Percentiles rank a stretch among this genome's conserved stretches.
phyloP scores from a whole-genome alignment of 2,113 vertebrate genomes.

The Nestor notabilis region DNA sequence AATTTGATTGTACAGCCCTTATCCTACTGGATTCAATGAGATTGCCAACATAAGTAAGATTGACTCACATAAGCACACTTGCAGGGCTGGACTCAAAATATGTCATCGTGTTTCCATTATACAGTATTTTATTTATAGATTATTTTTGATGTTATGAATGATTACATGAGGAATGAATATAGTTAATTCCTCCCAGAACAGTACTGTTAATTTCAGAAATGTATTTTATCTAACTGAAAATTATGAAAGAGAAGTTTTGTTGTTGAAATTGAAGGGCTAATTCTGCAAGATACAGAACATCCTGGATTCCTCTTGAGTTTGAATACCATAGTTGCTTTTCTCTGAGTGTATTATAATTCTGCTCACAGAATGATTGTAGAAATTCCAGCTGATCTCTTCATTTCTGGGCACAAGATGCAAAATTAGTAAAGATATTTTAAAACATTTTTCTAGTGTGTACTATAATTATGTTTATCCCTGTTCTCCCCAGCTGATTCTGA shows the following conservation, averaged over 20 bases:
- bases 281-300: slow-evolving; percentile 15
- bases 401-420: slow-evolving; percentile 52
- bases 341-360: slow-evolving; percentile 17
- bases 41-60: neutral
- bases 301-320: slow-evolving; percentile 35
- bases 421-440: slow-evolving; percentile 65
- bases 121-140: neutral
- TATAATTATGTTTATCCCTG: slow-evolving; percentile 64
- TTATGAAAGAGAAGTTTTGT: slow-evolving; percentile 10
- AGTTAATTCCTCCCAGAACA: slow-evolving; percentile 49
- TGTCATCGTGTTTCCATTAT: neutral
- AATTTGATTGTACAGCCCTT: slow-evolving; percentile 18
- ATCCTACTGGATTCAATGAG: neutral
- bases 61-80: neutral
- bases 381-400: slow-evolving; percentile 59
- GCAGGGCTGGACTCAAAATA: neutral
- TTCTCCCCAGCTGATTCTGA: slow-evolving; percentile 58
- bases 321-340: neutral
- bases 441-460: slow-evolving; percentile 47
- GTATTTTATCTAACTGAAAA: neutral
- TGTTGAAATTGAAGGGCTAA: slow-evolving; percentile 19
- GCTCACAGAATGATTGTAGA: slow-evolving; percentile 12
- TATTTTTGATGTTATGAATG: slow-evolving; percentile 5
- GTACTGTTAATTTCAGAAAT: slow-evolving; percentile 40
- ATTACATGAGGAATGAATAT: neutral